Base-by-base conservation (phyloP, 2,113 vertebrate genomes). In the Bubo scandiacus region DNA sequence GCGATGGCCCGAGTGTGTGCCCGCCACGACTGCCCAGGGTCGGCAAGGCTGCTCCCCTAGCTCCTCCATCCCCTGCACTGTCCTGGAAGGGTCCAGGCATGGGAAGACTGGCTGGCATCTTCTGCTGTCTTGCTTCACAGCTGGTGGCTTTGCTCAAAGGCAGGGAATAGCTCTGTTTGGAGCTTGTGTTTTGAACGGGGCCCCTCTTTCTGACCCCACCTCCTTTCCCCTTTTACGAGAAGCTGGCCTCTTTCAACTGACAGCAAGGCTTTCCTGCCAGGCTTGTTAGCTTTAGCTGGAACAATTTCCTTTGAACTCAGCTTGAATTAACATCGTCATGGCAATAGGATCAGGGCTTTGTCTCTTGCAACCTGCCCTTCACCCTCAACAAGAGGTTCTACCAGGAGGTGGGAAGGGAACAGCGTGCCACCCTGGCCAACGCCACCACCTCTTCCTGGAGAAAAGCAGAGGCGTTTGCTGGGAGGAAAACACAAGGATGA, bases 291-390 rank as follows among this genome's bases (percentile, higher is more conserved):
- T 97, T 96, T 95, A 97, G 96, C 95, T 92, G 94, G 93, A 98
- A 91, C 96, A 59, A 92, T 96, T 98, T 96, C 97, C 97, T 98
- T 98, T 98, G 98, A 98, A 98, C 98, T 98, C 96, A 65, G 94
- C 96, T 98, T 97, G 97, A 98, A 98, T 98, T 97, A 97, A 94
- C 96, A 97, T 98, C 98, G 96, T 98, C 98, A 98, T 98, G 97
- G 98, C 90, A 70, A 98, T 97, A 93, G 94, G 97, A 97, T 88
- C 90, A 4, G 89, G 68, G 94, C 94, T 98, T 98, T 98, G 96
- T 97, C 78, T 88, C 81, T 29, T 21, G 82, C 85, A 96, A 95
- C 96, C 98, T 98, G 95, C 97, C 97, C 97, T 98, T 98, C 97
- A 97, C 96, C 97, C 96, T 51, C 27, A 4, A 65, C 94, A 45